These are phyloP conservation scores for Lasaia peninsularis DNA, from an alignment of 1,140 invertebrate genomes.

Conservation along the genomic window DNA sequence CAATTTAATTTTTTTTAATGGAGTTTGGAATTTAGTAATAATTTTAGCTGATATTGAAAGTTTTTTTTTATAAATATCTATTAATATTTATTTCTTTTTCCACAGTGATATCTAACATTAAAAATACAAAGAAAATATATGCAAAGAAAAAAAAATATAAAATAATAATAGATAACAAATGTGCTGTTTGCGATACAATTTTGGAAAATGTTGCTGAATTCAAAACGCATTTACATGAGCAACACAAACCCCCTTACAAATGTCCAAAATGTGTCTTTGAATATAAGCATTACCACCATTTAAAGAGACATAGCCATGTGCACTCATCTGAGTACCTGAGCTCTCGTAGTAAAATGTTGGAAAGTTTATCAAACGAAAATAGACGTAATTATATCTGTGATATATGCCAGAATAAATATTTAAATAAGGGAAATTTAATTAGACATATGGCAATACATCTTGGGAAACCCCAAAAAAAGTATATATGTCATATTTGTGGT, in stretches of 20 bases:
- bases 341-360: neutral
- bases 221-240: neutral
- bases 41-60: no score
- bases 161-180: neutral
- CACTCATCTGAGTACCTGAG: neutral
- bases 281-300: neutral
- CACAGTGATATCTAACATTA: neutral
- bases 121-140: neutral
- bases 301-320: neutral
- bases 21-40: no score
- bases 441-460: constrained; percentile 9
- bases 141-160: neutral
- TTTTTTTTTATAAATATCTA: no score
- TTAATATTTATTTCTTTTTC: neutral
- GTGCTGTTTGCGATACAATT: neutral
- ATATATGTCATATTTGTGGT: constrained; percentile 17
- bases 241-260: constrained; percentile 1
- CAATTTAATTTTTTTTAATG: no score
- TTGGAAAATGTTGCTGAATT: neutral
- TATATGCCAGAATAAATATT: constrained; percentile 14
- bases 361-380: constrained; percentile 3
- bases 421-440: neutral
- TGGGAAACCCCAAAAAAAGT: constrained; percentile 11
- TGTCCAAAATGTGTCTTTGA: constrained; percentile 1
- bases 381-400: constrained; percentile 3